phyloP scores from a whole-genome alignment of 2,113 vertebrate genomes.

The Anarrhichthys ocellatus region DNA sequence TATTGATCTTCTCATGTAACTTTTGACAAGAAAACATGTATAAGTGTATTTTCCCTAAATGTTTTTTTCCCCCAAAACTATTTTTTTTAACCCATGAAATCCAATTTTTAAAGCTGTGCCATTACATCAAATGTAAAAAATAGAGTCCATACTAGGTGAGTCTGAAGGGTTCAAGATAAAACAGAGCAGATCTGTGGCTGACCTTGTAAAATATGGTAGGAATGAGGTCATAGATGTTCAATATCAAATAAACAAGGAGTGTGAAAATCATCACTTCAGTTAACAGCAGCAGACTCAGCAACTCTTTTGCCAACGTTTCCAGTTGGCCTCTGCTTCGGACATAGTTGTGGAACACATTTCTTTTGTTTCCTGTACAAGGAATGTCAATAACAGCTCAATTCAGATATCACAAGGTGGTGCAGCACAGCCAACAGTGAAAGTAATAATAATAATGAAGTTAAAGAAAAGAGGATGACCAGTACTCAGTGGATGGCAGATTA shows the following conservation, averaged over 20 bases:
- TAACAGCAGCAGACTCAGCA: constrained; percentile 19
- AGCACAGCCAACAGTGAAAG: background rate
- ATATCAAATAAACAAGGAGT: constrained; percentile 8
- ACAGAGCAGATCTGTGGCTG: background rate
- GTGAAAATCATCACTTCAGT: background rate
- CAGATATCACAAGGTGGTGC: background rate
- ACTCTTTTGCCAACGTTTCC: constrained; percentile 10
- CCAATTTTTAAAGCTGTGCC: background rate
- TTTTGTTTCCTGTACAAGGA: constrained; percentile 14
- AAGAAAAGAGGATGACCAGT: background rate
- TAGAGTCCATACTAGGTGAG: background rate
- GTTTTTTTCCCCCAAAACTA: background rate
- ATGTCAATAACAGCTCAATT: background rate
- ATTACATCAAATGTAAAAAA: background rate
- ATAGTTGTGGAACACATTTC: background rate
- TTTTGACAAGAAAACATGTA: no score
- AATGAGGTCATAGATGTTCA: background rate
- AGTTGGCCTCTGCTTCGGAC: background rate
- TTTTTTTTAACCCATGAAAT: background rate
- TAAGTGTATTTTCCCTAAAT: no score
- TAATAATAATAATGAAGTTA: constrained; percentile 1
- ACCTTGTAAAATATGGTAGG: no score
- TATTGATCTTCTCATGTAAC: background rate
- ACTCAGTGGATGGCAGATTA: background rate
- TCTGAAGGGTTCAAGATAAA: background rate